phyloP scores from a whole-genome alignment of 2,113 vertebrate genomes.

The Lophotis ruficrista region DNA sequence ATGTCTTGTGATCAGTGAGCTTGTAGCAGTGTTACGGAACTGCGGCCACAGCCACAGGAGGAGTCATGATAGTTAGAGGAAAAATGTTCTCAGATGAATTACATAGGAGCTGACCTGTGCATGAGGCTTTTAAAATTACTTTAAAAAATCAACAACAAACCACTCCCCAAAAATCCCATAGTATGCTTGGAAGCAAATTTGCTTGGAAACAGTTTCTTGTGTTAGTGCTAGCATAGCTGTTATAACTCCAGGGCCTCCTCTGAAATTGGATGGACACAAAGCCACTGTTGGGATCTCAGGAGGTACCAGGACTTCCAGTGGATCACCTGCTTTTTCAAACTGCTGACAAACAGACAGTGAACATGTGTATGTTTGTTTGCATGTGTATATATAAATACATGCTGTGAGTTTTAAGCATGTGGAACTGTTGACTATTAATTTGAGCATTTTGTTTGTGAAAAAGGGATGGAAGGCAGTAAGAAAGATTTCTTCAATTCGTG shows the following conservation, averaged over 20 bases:
- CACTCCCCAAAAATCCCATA: not conserved
- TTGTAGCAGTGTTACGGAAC: not conserved
- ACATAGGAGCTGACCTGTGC: not conserved
- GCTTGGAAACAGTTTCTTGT: not conserved
- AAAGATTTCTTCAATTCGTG: not conserved
- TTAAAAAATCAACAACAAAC: not conserved
- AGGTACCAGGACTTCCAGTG: not conserved
- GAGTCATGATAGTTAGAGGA: not conserved
- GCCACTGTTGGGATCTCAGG: fast-evolving
- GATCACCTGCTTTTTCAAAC: not conserved
- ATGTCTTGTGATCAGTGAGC: not conserved
- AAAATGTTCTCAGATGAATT: not conserved
- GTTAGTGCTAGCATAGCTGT: not conserved
- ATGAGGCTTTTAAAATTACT: not conserved
- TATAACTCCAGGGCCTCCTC: not conserved
- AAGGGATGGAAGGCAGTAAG: not conserved
- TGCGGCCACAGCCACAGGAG: fast-evolving
- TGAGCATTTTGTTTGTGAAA: not conserved
- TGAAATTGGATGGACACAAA: not conserved
- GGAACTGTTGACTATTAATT: not conserved
- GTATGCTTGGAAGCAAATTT: not conserved
- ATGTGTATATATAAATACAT: not conserved
- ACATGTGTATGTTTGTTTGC: not conserved
- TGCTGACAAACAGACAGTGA: not conserved
- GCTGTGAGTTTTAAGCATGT: not conserved